phyloP scores from a whole-genome alignment of 92 coral and sea anemone species.

The Zoanthus gigantus region DNA sequence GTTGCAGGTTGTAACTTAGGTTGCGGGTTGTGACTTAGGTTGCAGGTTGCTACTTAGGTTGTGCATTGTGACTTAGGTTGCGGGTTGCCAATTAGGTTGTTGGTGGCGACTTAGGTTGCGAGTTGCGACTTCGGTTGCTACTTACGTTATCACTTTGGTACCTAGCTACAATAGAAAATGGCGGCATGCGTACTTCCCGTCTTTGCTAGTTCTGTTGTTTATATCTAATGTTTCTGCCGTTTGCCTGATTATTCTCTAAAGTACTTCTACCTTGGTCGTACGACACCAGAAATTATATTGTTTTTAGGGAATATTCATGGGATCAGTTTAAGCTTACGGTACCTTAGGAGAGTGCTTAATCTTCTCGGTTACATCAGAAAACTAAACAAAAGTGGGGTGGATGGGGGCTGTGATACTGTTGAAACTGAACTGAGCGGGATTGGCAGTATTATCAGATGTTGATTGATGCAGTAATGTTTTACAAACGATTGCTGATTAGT shows the following conservation, averaged over 20 bases:
- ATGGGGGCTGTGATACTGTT: conserved; percentile 22
- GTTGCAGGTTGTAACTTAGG: too few relatives aligned
- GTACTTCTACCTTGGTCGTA: too few relatives aligned
- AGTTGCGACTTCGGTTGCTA: too few relatives aligned
- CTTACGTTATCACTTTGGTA: neutral
- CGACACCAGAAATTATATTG: conserved; percentile 36
- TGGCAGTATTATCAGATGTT: neutral
- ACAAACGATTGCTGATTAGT: conserved; percentile 28
- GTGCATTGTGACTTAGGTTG: too few relatives aligned
- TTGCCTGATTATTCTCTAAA: conserved; percentile 24
- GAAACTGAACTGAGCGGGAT: conserved; percentile 45
- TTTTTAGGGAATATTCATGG: neutral
- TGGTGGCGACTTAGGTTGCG: too few relatives aligned
- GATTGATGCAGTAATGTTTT: conserved; percentile 30
- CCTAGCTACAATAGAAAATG: conserved; percentile 11
- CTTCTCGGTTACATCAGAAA: too few relatives aligned
- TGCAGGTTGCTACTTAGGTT: too few relatives aligned
- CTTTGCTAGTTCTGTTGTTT: conserved; percentile 14
- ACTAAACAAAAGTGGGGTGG: conserved; percentile 3
- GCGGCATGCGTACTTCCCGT: conserved; percentile 32
- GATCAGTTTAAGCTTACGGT: too few relatives aligned
- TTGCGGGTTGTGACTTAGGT: too few relatives aligned
- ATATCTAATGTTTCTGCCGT: conserved; percentile 25
- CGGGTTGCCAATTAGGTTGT: too few relatives aligned
- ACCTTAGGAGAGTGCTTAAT: too few relatives aligned